Percentiles rank a stretch among this genome's conserved stretches.
phyloP scores from a whole-genome alignment of 2,888 invertebrate genomes.

The Drosophila meridionalis region DNA sequence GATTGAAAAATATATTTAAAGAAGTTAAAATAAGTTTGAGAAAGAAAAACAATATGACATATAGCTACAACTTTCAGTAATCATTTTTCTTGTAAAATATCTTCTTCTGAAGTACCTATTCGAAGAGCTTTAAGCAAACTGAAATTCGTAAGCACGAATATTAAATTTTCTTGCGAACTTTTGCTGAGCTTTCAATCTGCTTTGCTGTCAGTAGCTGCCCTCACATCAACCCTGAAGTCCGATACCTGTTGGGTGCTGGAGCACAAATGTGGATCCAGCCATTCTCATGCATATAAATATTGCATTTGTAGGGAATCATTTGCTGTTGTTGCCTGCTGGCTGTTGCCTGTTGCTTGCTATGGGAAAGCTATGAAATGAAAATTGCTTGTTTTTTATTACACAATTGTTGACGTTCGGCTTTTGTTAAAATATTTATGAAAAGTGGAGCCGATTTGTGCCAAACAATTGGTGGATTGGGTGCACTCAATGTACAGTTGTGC shows the following conservation, averaged over 20 bases:
- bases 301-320: slow-evolving; percentile 23
- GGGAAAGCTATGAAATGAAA: slow-evolving; percentile 40
- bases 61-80: background rate
- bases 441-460: slow-evolving; percentile 55
- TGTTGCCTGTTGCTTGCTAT: slow-evolving; percentile 45
- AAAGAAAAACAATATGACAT: background rate
- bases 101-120: background rate
- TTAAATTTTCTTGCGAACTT: background rate
- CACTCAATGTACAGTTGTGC: slow-evolving; percentile 17
- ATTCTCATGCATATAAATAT: slow-evolving; percentile 30
- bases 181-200: background rate
- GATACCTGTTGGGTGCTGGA: background rate
- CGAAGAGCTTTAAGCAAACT: background rate
- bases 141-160: too few species aligned
- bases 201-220: background rate
- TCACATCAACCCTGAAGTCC: background rate
- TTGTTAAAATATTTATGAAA: slow-evolving; percentile 71
- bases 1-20: background rate
- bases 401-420: slow-evolving; percentile 38
- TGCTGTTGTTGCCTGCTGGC: background rate
- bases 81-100: background rate
- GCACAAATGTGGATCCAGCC: slow-evolving; percentile 6
- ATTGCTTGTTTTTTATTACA: slow-evolving; percentile 33
- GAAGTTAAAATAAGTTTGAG: background rate
- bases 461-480: slow-evolving; percentile 48